Conservation (phyloP, 2,888 invertebrate genomes). For the Embidobia sp. region DNA sequence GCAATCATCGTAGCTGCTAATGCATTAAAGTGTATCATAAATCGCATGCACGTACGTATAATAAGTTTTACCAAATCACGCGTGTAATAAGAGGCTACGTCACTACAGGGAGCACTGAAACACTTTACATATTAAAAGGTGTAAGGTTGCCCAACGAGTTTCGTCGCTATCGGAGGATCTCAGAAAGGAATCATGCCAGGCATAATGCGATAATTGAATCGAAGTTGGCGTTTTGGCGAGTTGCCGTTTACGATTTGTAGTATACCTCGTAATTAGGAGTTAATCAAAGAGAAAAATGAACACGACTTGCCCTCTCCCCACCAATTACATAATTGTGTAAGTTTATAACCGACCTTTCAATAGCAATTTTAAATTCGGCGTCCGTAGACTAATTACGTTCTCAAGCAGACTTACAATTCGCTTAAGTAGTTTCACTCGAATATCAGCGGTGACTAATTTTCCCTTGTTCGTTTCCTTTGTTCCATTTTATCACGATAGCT, state of each 20-base stretch:
- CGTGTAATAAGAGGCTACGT: conserved; percentile 60
- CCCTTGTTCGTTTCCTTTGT: conserved; percentile 31
- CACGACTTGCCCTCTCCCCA: conserved; percentile 16
- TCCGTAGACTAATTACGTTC: conserved; percentile 72
- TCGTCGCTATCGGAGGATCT: conserved; percentile 37
- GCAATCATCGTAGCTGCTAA: not conserved
- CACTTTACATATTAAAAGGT: conserved; percentile 78
- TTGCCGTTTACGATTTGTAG: conserved; percentile 60
- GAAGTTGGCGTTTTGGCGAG: conserved; percentile 62
- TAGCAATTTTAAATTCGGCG: conserved; percentile 72
- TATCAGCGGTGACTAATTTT: conserved; percentile 41
- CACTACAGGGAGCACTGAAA: conserved; percentile 62
- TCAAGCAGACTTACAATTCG: conserved; percentile 66
- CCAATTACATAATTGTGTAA: conserved; percentile 74
- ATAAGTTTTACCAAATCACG: conserved; percentile 60
- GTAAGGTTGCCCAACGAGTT: conserved; percentile 65
- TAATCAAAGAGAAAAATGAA: conserved; percentile 66
- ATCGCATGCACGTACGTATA: conserved; percentile 58
- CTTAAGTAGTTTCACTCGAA: conserved; percentile 52
- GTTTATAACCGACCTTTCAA: conserved; percentile 74
- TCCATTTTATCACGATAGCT: conserved; percentile 45
- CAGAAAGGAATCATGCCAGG: conserved; percentile 50
- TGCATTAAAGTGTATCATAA: conserved; percentile 45
- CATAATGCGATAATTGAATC: conserved; percentile 65
- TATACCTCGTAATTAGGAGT: conserved; percentile 71